phyloP scores from a whole-genome alignment of 2,113 vertebrate species.

The Scomber colias region DNA sequence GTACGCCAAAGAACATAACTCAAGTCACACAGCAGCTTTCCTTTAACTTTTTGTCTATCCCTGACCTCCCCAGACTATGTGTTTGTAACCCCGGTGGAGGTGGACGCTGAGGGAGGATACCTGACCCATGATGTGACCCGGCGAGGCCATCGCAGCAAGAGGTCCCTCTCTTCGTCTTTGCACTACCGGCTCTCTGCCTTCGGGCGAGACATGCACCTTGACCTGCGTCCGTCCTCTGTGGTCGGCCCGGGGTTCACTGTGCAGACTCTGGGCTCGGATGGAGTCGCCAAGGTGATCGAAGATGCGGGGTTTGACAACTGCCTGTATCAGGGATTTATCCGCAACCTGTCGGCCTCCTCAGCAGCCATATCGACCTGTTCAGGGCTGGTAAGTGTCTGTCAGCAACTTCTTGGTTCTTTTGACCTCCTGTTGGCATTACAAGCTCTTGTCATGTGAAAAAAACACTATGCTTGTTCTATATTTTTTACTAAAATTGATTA shows the following conservation, averaged over 20 bases:
- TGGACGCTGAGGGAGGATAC: conserved; percentile 89
- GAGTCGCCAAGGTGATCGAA: conserved; percentile 81
- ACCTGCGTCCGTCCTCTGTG: conserved; percentile 89
- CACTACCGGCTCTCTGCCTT: conserved; percentile 95
- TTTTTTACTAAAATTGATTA: background rate
- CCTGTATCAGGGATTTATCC: conserved; percentile 97
- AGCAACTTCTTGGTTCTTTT: background rate
- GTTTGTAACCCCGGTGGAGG: conserved; percentile 93
- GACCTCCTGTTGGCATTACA: too few species aligned
- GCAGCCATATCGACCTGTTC: conserved; percentile 94
- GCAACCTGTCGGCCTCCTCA: conserved; percentile 89
- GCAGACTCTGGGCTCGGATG: conserved; percentile 88
- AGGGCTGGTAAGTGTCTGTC: conserved; percentile 91
- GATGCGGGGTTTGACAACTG: conserved; percentile 85
- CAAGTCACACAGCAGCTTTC: background rate
- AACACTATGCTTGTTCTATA: background rate
- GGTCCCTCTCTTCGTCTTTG: conserved; percentile 85
- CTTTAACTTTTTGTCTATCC: background rate
- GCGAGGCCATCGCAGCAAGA: conserved; percentile 86
- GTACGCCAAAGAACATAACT: background rate
- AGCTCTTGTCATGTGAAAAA: background rate
- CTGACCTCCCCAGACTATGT: conserved; percentile 88
- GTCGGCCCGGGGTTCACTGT: conserved; percentile 91
- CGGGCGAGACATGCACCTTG: conserved; percentile 93
- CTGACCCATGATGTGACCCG: conserved; percentile 91